These are phyloP conservation scores for Nyleta sp. DNA, from an alignment of 2,888 invertebrate genomes.

Conservation along the genomic window DNA sequence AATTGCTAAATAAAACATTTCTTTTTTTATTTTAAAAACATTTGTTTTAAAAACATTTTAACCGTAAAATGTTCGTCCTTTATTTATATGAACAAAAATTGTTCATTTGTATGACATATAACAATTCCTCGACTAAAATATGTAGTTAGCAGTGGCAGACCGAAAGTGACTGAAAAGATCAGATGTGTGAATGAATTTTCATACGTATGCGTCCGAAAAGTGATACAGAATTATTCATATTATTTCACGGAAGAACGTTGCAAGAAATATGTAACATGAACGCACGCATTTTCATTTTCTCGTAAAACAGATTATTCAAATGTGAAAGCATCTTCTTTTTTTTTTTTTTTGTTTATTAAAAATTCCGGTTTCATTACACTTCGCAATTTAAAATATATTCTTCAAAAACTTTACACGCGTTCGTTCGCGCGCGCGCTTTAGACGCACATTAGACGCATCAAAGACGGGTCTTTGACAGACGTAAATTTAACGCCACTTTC, in stretches of 20 bases:
- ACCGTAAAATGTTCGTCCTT: no score
- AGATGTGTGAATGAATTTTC: constrained; percentile 4
- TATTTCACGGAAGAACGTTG: constrained; percentile 25
- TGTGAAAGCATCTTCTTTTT: constrained; percentile 27
- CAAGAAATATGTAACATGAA: constrained; percentile 31
- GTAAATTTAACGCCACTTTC: constrained; percentile 18
- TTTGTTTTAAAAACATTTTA: no score
- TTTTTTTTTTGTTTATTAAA: constrained; percentile 47
- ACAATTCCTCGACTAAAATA: no score
- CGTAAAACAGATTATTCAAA: constrained; percentile 34
- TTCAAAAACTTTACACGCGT: no score
- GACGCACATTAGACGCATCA: constrained; percentile 15
- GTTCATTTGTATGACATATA: no score
- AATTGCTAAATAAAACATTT: no score
- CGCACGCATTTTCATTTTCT: constrained; percentile 24
- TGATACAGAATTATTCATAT: constrained; percentile 28
- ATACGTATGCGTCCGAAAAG: constrained; percentile 12
- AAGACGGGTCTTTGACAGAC: constrained; percentile 12
- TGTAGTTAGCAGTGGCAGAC: neutral
- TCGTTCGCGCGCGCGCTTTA: constrained; percentile 18
- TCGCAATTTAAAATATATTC: neutral
- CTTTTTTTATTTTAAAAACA: no score
- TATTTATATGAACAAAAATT: no score
- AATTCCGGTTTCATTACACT: neutral
- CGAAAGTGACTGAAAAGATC: neutral